A percentile compares a stretch with the other conserved stretches of the same genome.
These are phyloP conservation scores for Branchipolynoe longqiensis DNA, from an alignment of 2,888 invertebrate species.

Conservation along the genomic window DNA sequence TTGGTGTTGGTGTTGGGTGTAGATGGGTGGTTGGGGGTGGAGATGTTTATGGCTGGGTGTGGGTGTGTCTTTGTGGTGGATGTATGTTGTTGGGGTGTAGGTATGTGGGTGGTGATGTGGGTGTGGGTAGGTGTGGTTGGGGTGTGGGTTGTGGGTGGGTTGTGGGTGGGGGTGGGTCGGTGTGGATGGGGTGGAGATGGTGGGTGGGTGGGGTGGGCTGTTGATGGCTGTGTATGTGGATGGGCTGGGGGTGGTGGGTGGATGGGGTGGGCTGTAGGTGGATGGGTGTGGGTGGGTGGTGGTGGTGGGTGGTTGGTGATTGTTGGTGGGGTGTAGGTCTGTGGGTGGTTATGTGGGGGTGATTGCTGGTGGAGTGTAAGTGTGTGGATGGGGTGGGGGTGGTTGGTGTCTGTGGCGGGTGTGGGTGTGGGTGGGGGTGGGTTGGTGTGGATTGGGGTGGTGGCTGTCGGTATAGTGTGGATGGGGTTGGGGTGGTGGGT, in stretches of 20 bases:
- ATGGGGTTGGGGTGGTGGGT: not conserved
- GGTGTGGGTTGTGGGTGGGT: not conserved
- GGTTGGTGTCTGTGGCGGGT: no score
- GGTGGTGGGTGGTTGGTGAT: no score
- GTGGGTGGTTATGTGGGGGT: no score
- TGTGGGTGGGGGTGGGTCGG: not conserved
- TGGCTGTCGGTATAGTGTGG: not conserved
- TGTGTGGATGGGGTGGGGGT: no score
- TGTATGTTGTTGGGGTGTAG: not conserved
- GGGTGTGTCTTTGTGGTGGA: not conserved
- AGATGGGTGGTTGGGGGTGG: not conserved
- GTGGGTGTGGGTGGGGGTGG: no score
- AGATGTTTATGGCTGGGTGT: not conserved
- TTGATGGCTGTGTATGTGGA: not conserved
- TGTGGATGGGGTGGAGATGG: not conserved
- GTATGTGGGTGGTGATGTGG: slow-evolving; percentile 16
- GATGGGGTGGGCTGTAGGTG: not conserved
- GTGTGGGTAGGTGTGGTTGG: not conserved
- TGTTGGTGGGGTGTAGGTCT: no score
- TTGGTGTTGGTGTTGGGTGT: no score
- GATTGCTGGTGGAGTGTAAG: no score
- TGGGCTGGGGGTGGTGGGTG: not conserved
- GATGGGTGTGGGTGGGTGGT: not conserved
- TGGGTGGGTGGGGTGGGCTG: not conserved
- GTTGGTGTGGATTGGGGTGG: no score